Evolutionary conservation across 2,113 vertebrate species (phyloP), one percentile per base, ranked within the genome.

Genomic region (Eubucco bourcierii): DNA sequence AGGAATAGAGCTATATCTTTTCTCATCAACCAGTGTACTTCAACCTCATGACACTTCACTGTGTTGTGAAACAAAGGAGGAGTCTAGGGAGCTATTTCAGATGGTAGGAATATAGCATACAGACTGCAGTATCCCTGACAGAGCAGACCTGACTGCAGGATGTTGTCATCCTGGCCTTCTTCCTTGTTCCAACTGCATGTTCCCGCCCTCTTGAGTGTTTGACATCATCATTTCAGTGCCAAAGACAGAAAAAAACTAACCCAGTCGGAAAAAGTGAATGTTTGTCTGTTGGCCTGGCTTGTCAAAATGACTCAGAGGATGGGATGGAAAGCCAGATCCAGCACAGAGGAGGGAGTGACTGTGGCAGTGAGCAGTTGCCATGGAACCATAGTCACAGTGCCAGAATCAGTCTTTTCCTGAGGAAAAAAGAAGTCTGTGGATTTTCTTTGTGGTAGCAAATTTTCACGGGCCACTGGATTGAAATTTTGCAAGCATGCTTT

Each of bases 301-400:
- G 28, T 31, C 64, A 31, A 34, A 80, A 47, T 95, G 94, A 92
- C 61, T 93, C 93, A 94, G 88, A 77, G 86, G 37, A 67, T 58
- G 0, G 4, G 33, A 31, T 78, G 80, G 58, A 88, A 66, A 90
- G 84, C 25, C 80, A 85, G 65, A 80, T 56, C 52, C 83, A 87
- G 74, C 4, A 0, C 56, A 75, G 86, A 90, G 84, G 34, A 90
- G 83, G 15, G 78, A 87, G 59, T 72, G 66, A 41, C 80, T 91
- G 39, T 87, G 68, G 80, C 10, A 2, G 52, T 1, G 3, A 83
- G 68, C 56, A n/a, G 34, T 71, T 84, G 87, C 89, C 66, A 87
- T 95, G 89, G 80, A 93, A 58, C 50, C 74, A 31, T 39, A 55
- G 78, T 73, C 60, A 56, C 24, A 25, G 63, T 90, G 84, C 88